Conservation (phyloP, 2,888 invertebrate species). For the Bellardia pandia region DNA sequence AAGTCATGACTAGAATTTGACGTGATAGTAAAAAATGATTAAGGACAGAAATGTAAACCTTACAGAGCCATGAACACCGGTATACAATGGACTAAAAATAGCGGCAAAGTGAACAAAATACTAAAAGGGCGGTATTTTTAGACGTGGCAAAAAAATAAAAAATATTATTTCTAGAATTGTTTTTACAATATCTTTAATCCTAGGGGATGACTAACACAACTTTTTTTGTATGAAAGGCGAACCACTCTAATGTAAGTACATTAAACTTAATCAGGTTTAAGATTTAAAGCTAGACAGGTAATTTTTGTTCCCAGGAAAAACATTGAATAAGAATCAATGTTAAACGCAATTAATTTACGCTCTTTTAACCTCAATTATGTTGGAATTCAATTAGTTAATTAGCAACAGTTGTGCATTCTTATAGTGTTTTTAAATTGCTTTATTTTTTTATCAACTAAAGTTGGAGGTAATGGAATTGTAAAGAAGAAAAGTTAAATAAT, state of each 20-base stretch:
- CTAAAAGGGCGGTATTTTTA: too few relatives aligned
- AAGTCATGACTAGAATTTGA: too few relatives aligned
- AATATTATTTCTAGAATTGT: too few relatives aligned
- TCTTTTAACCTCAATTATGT: neutral
- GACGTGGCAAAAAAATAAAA: too few relatives aligned
- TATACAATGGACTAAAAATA: too few relatives aligned
- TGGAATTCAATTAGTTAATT: slow-evolving; percentile 26
- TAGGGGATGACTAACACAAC: too few relatives aligned
- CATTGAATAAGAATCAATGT: neutral
- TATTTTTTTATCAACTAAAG: neutral
- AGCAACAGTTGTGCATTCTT: neutral
- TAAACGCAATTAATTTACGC: slow-evolving; percentile 1
- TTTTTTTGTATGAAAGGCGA: too few relatives aligned
- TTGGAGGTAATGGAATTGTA: neutral
- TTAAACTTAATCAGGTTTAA: neutral
- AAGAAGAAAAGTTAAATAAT: neutral
- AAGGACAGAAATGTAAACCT: too few relatives aligned
- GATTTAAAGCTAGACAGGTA: neutral
- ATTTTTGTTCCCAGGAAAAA: neutral
- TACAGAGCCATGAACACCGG: too few relatives aligned
- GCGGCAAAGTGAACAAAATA: too few relatives aligned
- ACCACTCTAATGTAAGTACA: neutral
- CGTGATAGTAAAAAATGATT: too few relatives aligned
- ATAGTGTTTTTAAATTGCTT: neutral
- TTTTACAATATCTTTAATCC: too few relatives aligned